Conservation (phyloP, 2,113 vertebrate genomes). For the Ranitomeya imitator region DNA sequence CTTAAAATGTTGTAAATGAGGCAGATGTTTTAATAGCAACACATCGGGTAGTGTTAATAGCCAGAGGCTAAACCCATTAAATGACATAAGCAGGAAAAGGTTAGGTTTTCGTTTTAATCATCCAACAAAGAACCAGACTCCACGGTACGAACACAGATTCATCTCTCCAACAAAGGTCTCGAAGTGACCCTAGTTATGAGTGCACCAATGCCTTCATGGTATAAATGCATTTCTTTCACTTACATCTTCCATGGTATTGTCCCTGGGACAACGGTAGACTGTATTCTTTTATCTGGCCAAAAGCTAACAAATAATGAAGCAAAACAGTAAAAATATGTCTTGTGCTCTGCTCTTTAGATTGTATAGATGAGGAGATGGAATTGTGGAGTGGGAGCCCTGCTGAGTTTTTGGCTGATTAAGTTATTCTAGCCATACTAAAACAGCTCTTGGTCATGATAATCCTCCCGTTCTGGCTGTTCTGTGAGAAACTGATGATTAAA, state of each 20-base stretch:
- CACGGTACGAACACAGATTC: neutral
- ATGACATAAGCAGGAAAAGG: neutral
- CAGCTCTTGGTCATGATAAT: constrained; percentile 56
- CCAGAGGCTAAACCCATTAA: neutral
- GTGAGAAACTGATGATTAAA: constrained; percentile 56
- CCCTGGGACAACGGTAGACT: neutral
- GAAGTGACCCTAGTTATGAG: constrained; percentile 3
- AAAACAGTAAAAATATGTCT: constrained; percentile 23
- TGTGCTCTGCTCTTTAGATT: constrained; percentile 31
- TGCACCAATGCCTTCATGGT: neutral
- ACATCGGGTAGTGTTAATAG: neutral
- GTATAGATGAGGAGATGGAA: constrained; percentile 45
- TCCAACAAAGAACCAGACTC: neutral
- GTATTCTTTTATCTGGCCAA: constrained; percentile 20
- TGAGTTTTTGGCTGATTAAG: constrained; percentile 56
- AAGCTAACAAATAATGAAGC: constrained; percentile 43
- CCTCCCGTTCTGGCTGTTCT: constrained; percentile 42
- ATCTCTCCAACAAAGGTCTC: constrained; percentile 1
- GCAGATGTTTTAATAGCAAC: neutral
- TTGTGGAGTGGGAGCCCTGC: constrained; percentile 42
- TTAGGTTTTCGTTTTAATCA: constrained; percentile 21
- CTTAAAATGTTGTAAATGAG: neutral
- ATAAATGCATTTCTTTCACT: neutral
- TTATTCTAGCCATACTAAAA: constrained; percentile 55
- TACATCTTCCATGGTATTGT: neutral